phyloP scores from a whole-genome alignment of 2,113 vertebrate species.

The Sphaerodactylus townsendi region DNA sequence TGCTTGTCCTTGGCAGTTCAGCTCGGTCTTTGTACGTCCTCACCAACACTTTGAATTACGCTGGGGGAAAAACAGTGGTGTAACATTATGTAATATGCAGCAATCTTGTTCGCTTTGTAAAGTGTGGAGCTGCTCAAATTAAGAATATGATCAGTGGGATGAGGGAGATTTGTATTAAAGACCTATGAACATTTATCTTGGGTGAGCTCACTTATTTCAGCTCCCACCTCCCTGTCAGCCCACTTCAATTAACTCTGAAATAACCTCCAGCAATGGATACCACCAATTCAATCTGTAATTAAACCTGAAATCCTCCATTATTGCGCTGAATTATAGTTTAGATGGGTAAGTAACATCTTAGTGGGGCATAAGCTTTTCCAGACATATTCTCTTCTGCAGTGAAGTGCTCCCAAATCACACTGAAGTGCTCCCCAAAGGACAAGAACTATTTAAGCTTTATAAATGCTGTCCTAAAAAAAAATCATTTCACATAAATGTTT shows the following conservation, averaged over 20 bases:
- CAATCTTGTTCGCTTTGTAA: background rate
- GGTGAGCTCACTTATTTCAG: background rate
- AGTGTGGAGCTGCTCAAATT: background rate
- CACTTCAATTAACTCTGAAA: conserved; percentile 4
- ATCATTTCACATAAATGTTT: conserved; percentile 77
- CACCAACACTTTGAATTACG: no score
- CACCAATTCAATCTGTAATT: conserved; percentile 45
- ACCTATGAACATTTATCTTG: conserved; percentile 15
- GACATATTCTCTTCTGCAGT: conserved; percentile 64
- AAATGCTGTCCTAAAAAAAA: conserved; percentile 65
- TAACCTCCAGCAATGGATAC: background rate
- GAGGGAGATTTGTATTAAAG: background rate
- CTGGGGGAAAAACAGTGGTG: background rate
- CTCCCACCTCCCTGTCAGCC: conserved; percentile 12
- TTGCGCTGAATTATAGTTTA: conserved; percentile 37
- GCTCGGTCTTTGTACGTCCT: no score
- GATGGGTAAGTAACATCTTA: conserved; percentile 40
- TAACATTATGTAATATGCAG: background rate
- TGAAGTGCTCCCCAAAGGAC: conserved; percentile 69
- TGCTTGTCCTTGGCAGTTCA: no score
- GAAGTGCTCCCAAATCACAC: conserved; percentile 63
- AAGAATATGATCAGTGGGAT: background rate
- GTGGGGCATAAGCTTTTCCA: conserved; percentile 49
- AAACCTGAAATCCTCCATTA: conserved; percentile 52
- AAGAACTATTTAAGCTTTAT: conserved; percentile 70